Conservation (phyloP, 35 echinoderm and acorn worm species). For the Chiridota heheva region DNA sequence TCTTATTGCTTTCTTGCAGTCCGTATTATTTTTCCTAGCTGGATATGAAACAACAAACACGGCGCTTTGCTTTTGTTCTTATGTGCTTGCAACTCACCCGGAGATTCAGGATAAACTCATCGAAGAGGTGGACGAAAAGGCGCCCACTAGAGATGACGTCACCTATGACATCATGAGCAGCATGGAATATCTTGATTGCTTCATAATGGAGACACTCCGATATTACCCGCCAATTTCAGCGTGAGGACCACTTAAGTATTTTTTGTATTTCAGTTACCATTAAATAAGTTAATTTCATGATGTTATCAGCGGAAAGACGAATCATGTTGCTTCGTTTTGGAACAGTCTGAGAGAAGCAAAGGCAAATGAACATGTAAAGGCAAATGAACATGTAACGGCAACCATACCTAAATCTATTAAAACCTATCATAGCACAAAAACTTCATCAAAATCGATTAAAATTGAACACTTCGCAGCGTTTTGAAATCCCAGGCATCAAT, state of each 20-base stretch:
- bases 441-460: too few species aligned
- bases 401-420: too few species aligned
- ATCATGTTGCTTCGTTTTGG: too few species aligned
- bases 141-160: conserved; percentile 18
- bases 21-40: conserved; percentile 66
- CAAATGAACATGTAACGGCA: too few species aligned
- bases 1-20: conserved; percentile 57
- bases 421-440: too few species aligned
- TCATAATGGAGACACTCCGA: conserved; percentile 68
- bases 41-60: conserved; percentile 78
- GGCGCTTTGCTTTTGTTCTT: conserved; percentile 48
- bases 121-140: conserved; percentile 50
- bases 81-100: conserved; percentile 59
- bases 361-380: too few species aligned
- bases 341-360: too few species aligned
- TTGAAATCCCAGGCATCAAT: too few species aligned
- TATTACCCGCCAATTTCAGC: conserved; percentile 58
- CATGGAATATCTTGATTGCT: conserved; percentile 80
- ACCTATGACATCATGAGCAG: conserved; percentile 56
- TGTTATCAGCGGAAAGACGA: too few species aligned
- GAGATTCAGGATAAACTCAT: conserved; percentile 57
- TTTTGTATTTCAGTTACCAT: too few species aligned
- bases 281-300: too few species aligned
- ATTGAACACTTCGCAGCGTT: too few species aligned
- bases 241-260: conserved; percentile 38